These are phyloP conservation scores for Chloromyia formosa DNA, from an alignment of 2,888 invertebrate genomes.

Conservation along the genomic window DNA sequence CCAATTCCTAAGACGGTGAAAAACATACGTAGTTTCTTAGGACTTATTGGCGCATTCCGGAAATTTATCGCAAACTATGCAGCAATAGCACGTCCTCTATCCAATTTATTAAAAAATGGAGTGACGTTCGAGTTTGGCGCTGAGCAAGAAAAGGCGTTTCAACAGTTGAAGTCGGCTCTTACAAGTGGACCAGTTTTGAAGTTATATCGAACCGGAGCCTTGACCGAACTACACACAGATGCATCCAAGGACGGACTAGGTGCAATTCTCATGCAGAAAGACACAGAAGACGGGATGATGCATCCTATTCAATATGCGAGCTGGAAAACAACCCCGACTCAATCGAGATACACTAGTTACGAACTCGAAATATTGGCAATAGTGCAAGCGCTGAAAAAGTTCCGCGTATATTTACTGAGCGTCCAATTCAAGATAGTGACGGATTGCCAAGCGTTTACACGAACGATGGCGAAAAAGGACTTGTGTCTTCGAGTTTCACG, in stretches of 20 bases:
- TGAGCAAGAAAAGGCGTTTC: constrained; percentile 53
- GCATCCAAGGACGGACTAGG: constrained; percentile 51
- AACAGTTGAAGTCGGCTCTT: constrained; percentile 23
- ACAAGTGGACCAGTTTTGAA: constrained; percentile 44
- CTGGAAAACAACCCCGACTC: neutral
- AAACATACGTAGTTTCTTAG: constrained; percentile 56
- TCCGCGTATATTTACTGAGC: constrained; percentile 43
- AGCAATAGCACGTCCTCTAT: constrained; percentile 55
- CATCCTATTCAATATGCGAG: constrained; percentile 10
- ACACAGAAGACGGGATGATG: neutral
- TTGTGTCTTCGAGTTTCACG: constrained; percentile 10
- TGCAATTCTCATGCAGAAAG: constrained; percentile 50
- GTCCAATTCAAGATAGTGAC: constrained; percentile 37
- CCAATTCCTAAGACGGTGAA: constrained; percentile 53
- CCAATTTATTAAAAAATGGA: constrained; percentile 51
- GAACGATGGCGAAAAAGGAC: constrained; percentile 31
- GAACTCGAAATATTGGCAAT: constrained; percentile 46
- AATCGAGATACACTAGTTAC: constrained; percentile 38
- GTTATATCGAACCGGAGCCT: constrained; percentile 48
- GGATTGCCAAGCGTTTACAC: constrained; percentile 39
- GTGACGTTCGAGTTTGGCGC: constrained; percentile 47
- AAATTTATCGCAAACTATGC: constrained; percentile 57
- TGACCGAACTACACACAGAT: constrained; percentile 51
- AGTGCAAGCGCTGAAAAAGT: constrained; percentile 36
- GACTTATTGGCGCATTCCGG: constrained; percentile 57